Conservation (phyloP, 2,888 invertebrate species). For the Phortica okadai region DNA sequence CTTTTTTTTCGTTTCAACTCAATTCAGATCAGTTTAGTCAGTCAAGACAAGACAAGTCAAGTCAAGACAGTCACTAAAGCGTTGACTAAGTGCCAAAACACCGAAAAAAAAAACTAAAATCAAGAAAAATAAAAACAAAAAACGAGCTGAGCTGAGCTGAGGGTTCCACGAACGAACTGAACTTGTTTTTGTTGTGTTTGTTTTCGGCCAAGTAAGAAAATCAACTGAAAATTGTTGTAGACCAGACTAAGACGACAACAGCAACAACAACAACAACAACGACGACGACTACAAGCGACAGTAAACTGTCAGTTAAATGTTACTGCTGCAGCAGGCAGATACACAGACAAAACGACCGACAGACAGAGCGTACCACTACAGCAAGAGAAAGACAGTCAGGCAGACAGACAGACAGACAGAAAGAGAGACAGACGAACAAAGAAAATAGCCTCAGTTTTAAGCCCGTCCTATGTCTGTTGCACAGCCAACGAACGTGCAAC, state of each 20-base stretch:
- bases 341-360: not conserved
- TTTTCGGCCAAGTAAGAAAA: not conserved
- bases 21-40: no score
- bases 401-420: conserved; percentile 4
- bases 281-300: not conserved
- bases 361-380: not conserved
- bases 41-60: no score
- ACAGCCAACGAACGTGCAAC: not conserved
- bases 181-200: not conserved
- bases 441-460: not conserved
- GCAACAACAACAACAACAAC: not conserved
- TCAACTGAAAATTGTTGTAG: not conserved
- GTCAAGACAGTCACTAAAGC: no score
- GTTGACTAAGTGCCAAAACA: no score
- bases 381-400: not conserved
- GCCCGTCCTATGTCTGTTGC: not conserved
- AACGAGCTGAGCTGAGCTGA: no score
- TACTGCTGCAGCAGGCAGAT: not conserved
- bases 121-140: no score
- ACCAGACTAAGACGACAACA: not conserved
- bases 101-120: no score
- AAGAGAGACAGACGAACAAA: not conserved
- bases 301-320: conserved; percentile 13
- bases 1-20: no score
- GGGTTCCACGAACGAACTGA: no score